Conservation (phyloP, 2,888 invertebrate genomes). For the Hirtodrosophila histrioides region DNA sequence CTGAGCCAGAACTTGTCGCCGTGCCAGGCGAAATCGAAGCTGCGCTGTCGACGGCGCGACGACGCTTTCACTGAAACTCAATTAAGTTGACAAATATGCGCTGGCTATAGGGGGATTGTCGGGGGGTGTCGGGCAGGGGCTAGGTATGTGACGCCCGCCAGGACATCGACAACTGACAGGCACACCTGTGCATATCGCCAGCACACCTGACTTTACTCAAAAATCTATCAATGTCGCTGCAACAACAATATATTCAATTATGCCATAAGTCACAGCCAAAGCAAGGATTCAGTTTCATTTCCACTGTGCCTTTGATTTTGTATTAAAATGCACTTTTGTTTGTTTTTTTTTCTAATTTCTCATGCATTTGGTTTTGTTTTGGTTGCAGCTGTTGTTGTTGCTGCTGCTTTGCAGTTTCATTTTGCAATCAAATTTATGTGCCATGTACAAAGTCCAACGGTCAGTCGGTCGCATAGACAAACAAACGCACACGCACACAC, state of each 20-base stretch:
- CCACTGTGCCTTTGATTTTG: slow-evolving; percentile 14
- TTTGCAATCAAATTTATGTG: slow-evolving; percentile 73
- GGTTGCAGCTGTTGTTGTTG: slow-evolving; percentile 33
- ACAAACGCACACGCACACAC: slow-evolving; percentile 15
- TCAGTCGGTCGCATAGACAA: slow-evolving; percentile 66
- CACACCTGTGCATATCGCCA: slow-evolving; percentile 38
- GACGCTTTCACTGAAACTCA: slow-evolving; percentile 58
- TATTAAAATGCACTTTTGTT: slow-evolving; percentile 26
- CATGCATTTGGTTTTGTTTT: slow-evolving; percentile 43
- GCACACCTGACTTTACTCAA: slow-evolving; percentile 4
- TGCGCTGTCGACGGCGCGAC: slow-evolving; percentile 14
- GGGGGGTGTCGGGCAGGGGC: not conserved
- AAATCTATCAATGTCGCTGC: slow-evolving; percentile 50
- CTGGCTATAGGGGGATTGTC: not conserved
- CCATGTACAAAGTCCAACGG: slow-evolving; percentile 76
- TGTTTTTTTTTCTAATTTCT: slow-evolving; percentile 39
- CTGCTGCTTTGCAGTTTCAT: slow-evolving; percentile 38
- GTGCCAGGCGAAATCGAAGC: slow-evolving; percentile 36
- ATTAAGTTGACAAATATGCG: slow-evolving; percentile 56
- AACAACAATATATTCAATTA: slow-evolving; percentile 35
- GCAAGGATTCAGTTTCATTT: slow-evolving; percentile 25
- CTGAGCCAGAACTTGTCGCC: slow-evolving; percentile 14
- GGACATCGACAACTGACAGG: slow-evolving; percentile 44
- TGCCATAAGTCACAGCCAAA: slow-evolving; percentile 40
- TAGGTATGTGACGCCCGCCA: slow-evolving; percentile 12